Percentiles rank a stretch among this genome's conserved stretches.
Conservation (phyloP, 2,113 vertebrate species). For the Oreochromis aureus region DNA sequence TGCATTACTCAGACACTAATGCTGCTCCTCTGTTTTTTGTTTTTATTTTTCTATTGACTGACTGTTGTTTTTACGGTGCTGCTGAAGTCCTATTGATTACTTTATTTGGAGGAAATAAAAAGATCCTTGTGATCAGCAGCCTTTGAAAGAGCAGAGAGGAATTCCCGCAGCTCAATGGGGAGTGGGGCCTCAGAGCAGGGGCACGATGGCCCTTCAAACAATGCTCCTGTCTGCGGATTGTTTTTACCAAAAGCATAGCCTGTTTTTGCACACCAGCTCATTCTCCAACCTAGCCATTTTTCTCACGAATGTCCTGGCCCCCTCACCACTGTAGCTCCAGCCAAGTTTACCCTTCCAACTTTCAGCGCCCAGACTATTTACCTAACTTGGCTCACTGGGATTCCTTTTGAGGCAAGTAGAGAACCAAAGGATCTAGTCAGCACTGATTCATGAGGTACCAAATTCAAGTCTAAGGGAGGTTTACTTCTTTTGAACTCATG, state of each 20-base stretch:
- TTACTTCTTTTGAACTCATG: not conserved
- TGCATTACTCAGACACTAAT: not conserved
- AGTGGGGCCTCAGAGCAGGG: conserved; percentile 21
- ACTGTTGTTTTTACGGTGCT: not conserved
- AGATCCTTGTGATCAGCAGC: not conserved
- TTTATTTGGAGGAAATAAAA: not conserved
- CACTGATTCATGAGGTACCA: not conserved
- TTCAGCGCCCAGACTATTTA: not conserved
- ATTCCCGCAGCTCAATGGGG: conserved; percentile 23
- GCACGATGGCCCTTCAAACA: not conserved
- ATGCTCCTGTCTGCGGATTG: not conserved
- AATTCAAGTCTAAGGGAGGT: not conserved
- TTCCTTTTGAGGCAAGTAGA: conserved; percentile 3
- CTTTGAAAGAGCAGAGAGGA: conserved; percentile 17
- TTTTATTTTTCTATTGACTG: not conserved
- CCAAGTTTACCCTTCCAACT: not conserved
- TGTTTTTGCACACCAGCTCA: not conserved
- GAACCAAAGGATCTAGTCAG: not conserved
- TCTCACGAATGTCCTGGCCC: not conserved
- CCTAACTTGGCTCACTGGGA: conserved; percentile 17
- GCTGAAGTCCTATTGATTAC: conserved; percentile 27
- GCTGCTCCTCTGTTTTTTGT: not conserved
- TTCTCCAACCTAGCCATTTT: not conserved
- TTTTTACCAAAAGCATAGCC: not conserved
- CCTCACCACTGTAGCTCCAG: not conserved